A percentile compares a stretch with the other conserved stretches of the same genome.
These are phyloP conservation scores for Notechis scutatus DNA, from an alignment of 2,113 vertebrate species.

Conservation along the genomic window DNA sequence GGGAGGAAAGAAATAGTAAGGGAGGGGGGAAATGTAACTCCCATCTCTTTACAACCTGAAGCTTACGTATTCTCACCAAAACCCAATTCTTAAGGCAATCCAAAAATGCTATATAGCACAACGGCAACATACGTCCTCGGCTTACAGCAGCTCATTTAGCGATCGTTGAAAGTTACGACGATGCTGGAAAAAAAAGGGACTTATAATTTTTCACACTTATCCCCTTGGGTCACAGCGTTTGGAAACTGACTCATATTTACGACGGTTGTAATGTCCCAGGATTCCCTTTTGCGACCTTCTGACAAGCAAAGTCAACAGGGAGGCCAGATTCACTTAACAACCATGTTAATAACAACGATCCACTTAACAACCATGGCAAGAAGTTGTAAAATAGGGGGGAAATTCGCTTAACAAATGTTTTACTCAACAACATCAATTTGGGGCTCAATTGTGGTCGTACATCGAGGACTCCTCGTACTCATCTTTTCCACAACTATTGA, in stretches of 20 bases:
- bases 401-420: too few relatives aligned
- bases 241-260: too few relatives aligned
- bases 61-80: neutral
- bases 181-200: neutral
- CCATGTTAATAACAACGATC: too few relatives aligned
- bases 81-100: neutral
- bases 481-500: neutral
- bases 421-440: too few relatives aligned
- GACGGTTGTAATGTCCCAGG: too few relatives aligned
- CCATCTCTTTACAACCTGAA: constrained; percentile 17
- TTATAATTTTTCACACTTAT: neutral
- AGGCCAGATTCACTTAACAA: too few relatives aligned
- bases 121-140: neutral
- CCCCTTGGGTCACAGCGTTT: neutral
- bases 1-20: neutral
- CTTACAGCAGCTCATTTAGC: neutral
- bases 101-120: neutral
- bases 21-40: neutral
- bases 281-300: neutral
- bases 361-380: too few relatives aligned
- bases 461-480: too few relatives aligned
- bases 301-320: too few relatives aligned
- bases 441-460: too few relatives aligned
- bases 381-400: too few relatives aligned
- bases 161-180: neutral